Evolutionary conservation across 2,888 invertebrate genomes (phyloP).

Genomic region (Aporophyla nigra): DNA sequence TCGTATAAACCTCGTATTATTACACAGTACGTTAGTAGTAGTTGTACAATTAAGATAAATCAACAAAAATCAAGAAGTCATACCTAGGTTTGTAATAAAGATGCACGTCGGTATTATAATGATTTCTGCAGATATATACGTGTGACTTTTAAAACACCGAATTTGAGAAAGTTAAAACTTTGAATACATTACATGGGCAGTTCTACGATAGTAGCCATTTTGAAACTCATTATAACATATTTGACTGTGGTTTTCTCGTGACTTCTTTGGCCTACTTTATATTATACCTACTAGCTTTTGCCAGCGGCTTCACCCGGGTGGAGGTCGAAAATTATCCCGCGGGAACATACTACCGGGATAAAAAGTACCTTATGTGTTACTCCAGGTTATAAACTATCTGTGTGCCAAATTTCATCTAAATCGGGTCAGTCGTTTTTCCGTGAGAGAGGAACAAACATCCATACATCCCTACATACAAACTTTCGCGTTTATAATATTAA

Average conservation of each 20-base stretch:
- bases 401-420: too few species aligned
- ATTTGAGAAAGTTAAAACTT: conserved; percentile 48
- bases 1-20: neutral
- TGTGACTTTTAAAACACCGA: neutral
- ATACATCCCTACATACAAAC: too few species aligned
- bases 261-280: conserved; percentile 23
- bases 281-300: too few species aligned
- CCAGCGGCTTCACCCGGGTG: too few species aligned
- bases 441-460: too few species aligned
- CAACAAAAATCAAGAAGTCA: neutral
- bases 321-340: too few species aligned
- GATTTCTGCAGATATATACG: neutral
- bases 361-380: too few species aligned
- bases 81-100: neutral
- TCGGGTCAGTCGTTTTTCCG: too few species aligned
- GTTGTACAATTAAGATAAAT: neutral
- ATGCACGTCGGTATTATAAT: neutral
- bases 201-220: conserved; percentile 23
- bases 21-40: too few species aligned
- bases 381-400: too few species aligned
- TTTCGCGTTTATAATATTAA: too few species aligned
- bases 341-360: too few species aligned
- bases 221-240: conserved; percentile 50
- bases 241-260: conserved; percentile 25
- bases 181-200: conserved; percentile 46